Evolutionary conservation across 2,797 vertebrate genomes (phyloP).

Genomic region (Myotis findleyi): DNA sequence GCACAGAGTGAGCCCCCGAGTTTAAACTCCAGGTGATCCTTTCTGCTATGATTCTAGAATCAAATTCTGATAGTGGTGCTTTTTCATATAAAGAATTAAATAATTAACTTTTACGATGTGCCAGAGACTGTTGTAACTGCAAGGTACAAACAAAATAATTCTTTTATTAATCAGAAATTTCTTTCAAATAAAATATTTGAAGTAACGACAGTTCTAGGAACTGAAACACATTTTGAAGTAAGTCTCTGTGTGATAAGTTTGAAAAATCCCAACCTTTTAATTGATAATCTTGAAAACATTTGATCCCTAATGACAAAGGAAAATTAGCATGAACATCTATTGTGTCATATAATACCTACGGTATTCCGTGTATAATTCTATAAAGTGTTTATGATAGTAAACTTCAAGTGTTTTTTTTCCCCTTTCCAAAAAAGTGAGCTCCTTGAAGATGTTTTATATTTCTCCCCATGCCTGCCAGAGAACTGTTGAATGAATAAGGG

Average conservation of each 20-base stretch:
- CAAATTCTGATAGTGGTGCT: not conserved
- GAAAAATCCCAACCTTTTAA: not conserved
- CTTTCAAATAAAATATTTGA: constrained; percentile 34
- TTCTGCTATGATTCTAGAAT: not conserved
- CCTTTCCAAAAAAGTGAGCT: not conserved
- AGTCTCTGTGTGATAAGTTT: not conserved
- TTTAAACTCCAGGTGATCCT: not conserved
- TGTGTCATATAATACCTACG: not conserved
- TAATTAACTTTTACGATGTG: not conserved
- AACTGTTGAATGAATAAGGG: not conserved
- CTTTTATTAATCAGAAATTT: not conserved
- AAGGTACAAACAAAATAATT: constrained; percentile 1
- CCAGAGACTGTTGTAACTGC: not conserved
- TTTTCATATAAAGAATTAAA: not conserved
- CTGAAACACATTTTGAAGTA: constrained; percentile 19
- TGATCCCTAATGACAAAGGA: constrained; percentile 17
- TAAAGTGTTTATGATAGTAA: not conserved
- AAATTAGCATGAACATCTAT: not conserved
- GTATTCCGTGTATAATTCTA: not conserved
- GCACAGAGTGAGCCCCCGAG: not conserved
- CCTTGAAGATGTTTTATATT: not conserved
- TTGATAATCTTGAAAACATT: not conserved
- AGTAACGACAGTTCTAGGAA: constrained; percentile 3
- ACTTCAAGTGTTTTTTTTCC: not conserved
- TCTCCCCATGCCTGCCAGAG: not conserved